phyloP scores from a whole-genome alignment of 2,888 invertebrate genomes.

The Dicranocentrus wangi region DNA sequence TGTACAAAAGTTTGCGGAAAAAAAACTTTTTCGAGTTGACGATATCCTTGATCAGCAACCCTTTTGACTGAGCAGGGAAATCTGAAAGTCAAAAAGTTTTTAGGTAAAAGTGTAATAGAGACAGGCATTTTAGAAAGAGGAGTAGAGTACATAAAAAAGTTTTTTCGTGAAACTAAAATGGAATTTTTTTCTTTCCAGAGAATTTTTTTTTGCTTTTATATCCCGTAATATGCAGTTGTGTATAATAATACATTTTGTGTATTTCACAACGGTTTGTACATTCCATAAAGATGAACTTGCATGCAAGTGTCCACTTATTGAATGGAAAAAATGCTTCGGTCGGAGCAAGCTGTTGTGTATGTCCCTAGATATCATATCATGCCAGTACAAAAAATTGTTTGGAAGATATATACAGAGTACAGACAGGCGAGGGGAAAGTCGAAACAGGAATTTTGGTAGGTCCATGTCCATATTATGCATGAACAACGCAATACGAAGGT shows the following conservation, averaged over 20 bases:
- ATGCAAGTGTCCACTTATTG: background rate
- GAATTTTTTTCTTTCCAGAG: background rate
- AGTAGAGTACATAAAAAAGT: slow-evolving; percentile 5
- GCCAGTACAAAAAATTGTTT: background rate
- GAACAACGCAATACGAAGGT: too few relatives aligned
- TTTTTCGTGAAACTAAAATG: background rate
- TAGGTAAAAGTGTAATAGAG: background rate
- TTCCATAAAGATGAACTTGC: slow-evolving; percentile 10
- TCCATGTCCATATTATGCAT: too few relatives aligned
- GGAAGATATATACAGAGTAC: too few relatives aligned
- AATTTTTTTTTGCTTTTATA: too few relatives aligned
- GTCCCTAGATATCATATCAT: background rate
- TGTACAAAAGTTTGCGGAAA: too few relatives aligned
- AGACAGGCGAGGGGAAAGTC: too few relatives aligned
- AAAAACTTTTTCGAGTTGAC: background rate
- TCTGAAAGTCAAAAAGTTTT: slow-evolving; percentile 3
- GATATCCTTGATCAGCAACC: slow-evolving; percentile 1
- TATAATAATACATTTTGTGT: too few relatives aligned
- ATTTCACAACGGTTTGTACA: too few relatives aligned
- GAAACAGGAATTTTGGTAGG: too few relatives aligned
- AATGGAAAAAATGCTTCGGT: background rate
- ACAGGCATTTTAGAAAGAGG: background rate
- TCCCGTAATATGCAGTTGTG: too few relatives aligned
- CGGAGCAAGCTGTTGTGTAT: slow-evolving; percentile 6
- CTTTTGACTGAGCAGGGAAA: background rate